These are phyloP conservation scores for Vulpes vulpes DNA, from an alignment of 2,113 vertebrate genomes.

Conservation along the genomic window DNA sequence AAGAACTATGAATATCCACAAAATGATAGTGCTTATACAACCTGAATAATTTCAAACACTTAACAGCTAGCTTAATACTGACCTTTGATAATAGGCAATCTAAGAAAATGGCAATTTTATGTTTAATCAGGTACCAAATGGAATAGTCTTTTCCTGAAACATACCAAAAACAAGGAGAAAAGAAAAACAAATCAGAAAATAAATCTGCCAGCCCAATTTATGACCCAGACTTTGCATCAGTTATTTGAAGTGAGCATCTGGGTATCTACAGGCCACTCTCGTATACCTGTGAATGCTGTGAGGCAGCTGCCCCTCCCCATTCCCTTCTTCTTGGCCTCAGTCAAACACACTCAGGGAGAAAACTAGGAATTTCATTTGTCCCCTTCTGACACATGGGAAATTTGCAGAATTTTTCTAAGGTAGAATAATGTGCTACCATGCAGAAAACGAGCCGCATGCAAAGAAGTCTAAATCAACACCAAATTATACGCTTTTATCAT, in stretches of 20 bases:
- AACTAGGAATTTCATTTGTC: not conserved
- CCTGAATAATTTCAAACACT: slow-evolving; percentile 34
- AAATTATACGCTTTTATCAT: not conserved
- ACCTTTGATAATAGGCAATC: slow-evolving; percentile 28
- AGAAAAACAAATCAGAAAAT: slow-evolving; percentile 34
- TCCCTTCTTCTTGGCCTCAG: not conserved
- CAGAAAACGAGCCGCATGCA: not conserved
- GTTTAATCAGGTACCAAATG: not conserved
- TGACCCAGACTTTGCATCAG: not conserved
- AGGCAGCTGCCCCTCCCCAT: not conserved
- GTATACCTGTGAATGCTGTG: fast-evolving
- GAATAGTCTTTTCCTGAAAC: slow-evolving; percentile 25
- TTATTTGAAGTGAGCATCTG: not conserved
- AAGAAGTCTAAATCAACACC: not conserved
- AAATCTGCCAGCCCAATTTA: not conserved
- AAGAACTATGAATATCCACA: not conserved
- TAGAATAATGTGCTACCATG: not conserved
- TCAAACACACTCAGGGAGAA: not conserved
- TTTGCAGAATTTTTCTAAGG: not conserved
- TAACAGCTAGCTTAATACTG: not conserved
- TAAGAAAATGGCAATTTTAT: slow-evolving; percentile 49
- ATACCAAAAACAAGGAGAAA: not conserved
- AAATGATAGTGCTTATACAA: not conserved
- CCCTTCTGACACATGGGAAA: not conserved
- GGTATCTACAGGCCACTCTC: not conserved